phyloP scores from a whole-genome alignment of 2,888 invertebrate species.

The Hypercompe scribonia region DNA sequence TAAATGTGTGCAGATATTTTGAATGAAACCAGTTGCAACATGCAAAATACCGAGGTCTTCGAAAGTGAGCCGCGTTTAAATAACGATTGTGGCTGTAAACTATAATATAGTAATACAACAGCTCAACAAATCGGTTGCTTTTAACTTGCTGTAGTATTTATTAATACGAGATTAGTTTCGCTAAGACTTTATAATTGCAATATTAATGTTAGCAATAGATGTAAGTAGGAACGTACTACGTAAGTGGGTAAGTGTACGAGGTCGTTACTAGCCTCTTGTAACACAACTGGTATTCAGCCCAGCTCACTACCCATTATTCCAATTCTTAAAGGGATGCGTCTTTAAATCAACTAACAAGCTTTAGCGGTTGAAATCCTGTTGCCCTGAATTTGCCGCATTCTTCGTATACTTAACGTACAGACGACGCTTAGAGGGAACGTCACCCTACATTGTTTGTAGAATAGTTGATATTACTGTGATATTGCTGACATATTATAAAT shows the following conservation, averaged over 20 bases:
- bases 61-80: slow-evolving; percentile 28
- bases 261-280: slow-evolving; percentile 47
- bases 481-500: too few relatives aligned
- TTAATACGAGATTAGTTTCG: slow-evolving; percentile 1
- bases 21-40: slow-evolving; percentile 51
- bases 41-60: slow-evolving; percentile 48
- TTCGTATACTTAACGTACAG: slow-evolving; percentile 12
- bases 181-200: slow-evolving; percentile 14
- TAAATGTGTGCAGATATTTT: slow-evolving; percentile 56
- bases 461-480: neutral
- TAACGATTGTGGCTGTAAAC: slow-evolving; percentile 6
- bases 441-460: neutral
- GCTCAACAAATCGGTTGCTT: neutral
- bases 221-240: slow-evolving; percentile 22
- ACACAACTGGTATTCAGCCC: slow-evolving; percentile 57
- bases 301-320: slow-evolving; percentile 41
- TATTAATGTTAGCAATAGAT: slow-evolving; percentile 16
- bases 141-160: neutral
- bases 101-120: slow-evolving; percentile 1
- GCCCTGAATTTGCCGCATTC: slow-evolving; percentile 36
- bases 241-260: slow-evolving; percentile 59
- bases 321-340: slow-evolving; percentile 45
- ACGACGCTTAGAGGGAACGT: neutral
- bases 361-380: slow-evolving; percentile 43
- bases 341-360: slow-evolving; percentile 44